Conservation (phyloP, 2,797 vertebrate species). For the Spinus pinus region DNA sequence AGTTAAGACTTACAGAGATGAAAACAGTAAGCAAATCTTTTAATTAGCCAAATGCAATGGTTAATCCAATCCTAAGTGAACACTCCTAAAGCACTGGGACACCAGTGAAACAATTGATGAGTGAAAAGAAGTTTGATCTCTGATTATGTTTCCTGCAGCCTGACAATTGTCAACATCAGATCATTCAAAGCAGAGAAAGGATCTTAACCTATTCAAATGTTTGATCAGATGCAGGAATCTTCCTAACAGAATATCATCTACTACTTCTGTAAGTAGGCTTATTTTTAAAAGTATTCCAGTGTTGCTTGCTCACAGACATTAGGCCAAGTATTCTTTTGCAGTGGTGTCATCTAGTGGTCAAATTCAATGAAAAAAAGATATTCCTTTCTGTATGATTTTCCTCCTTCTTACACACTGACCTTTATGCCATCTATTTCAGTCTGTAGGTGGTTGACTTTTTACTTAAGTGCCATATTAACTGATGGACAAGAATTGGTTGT, state of each 20-base stretch:
- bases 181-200: neutral
- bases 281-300: neutral
- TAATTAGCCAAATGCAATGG: conserved; percentile 26
- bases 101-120: neutral
- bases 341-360: conserved; percentile 62
- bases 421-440: neutral
- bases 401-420: neutral
- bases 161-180: neutral
- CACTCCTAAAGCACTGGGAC: neutral
- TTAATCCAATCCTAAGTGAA: conserved; percentile 20
- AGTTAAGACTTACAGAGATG: neutral
- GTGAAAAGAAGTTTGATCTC: neutral
- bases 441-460: neutral
- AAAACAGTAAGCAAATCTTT: conserved; percentile 28
- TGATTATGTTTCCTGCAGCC: neutral
- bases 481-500: neutral
- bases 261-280: neutral
- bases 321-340: neutral
- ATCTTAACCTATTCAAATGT: neutral
- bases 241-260: neutral
- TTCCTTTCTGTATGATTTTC: neutral
- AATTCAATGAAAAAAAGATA: neutral
- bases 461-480: neutral
- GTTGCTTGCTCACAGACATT: neutral
- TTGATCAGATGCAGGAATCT: neutral